Base-by-base conservation (phyloP, 2,113 vertebrate species). In the Eolophus roseicapilla region DNA sequence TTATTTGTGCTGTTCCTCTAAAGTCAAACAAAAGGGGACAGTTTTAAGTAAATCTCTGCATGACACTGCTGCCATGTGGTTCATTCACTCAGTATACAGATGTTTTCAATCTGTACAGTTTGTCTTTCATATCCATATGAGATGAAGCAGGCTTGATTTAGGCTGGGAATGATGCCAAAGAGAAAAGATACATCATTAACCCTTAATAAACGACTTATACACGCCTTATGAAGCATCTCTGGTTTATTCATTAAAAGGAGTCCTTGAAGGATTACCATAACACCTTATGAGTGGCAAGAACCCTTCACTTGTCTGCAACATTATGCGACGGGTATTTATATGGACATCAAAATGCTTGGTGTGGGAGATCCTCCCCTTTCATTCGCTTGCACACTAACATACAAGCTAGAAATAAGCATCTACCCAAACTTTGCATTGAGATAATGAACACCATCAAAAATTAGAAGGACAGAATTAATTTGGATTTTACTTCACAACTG, bases 91-190 rank as follows among this genome's bases (percentile, higher is more conserved):
- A 57, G 90, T 83, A 92, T 97, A 98, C 98, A 99, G 98, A 98
- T 99, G 98, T 98, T 99, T 98, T 94, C 95, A 98, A 98, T 98
- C 98, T 98, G 97, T 97, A 96, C 97, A 97, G 97, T 98, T 98
- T 98, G 98, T 98, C 98, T 98, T 98, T 97, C 97, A 88, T 94
- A 98, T 97, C 97, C 98, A 98, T 97, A 96, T 97, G 91, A 98
- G 98, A 98, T 97, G 98, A 98, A 98, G 98, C 98, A 98, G 98
- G 96, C 98, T 97, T 98, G 98, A 97, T 98, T 98, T 97, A 82
- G 95, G 97, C 98, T 98, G 98, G 98, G 98, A 99, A 96, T 71
- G 77, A 94, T 96, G 98, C 99, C 98, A 99, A 98, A 92, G 84
- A 96, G 95, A 96, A 93, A 97, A 98, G 97, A 98, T 90, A 98